Base-by-base conservation (phyloP, 2,113 vertebrate genomes). In the Ifrita kowaldi region DNA sequence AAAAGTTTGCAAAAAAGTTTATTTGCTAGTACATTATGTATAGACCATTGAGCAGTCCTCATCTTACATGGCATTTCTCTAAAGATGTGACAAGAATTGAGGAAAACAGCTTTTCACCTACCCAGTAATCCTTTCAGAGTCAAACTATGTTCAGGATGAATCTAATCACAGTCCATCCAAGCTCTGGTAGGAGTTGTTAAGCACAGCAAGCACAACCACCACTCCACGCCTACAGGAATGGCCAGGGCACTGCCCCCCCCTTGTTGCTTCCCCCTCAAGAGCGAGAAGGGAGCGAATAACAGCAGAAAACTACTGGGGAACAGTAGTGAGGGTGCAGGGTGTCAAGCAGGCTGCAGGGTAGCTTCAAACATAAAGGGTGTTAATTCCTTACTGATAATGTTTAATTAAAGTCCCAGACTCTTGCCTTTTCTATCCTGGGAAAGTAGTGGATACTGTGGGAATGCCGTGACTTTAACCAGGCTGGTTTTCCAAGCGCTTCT, bases 271-370 rank as follows among this genome's bases (percentile, higher is more conserved):
- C 30, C 22, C 19, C 17, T 52, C 9, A 33, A 26, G 62, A 64
- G 30, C 0, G 0, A 68, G 20, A 47, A 63, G 24, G 30, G 21
- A 81, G 44, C 11, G 20, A 74, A 49, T 18, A 33, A 20, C 0
- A 1, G 27, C 0, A 4, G 53, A 30, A 52, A 86, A 64, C 49
- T 39, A 6, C 62, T 8, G 41, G 30, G 33, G 8, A 87, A 19
- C 2, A 0, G 24, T 20, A 39, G 39, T 28, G 47, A 69, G 27
- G 12, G 22, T 22, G 30, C 63, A 60, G 56, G 33, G 32, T 20
- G 52, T 41, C 28, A 37, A 62, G 32, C 47, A 60, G 30, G 35
- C 5, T 50, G 28, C 26, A 12, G 44, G 50, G 35, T 18, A 20
- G 23, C 37, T 47, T 83, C 63, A 41, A 26, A 44, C 2, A 21